Evolutionary conservation across 2,113 vertebrate species (phyloP).

Genomic region (Anthoscopus minutus): DNA sequence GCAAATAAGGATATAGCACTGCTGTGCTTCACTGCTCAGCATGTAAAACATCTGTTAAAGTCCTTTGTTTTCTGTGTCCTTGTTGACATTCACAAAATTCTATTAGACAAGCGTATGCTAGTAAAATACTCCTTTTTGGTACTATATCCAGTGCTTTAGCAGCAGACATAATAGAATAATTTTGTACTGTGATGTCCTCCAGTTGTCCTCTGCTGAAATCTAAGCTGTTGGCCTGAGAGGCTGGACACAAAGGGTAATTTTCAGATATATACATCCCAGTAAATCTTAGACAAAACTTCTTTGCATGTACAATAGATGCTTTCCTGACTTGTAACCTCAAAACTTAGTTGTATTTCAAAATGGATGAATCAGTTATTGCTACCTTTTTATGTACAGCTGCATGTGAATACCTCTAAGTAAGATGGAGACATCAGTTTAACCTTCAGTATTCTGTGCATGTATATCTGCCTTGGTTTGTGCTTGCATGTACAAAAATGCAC

Average conservation of each 20-base stretch:
- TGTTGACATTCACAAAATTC: constrained; percentile 20
- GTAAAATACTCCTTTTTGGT: constrained; percentile 8
- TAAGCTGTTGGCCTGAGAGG: background rate
- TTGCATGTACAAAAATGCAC: background rate
- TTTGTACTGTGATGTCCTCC: constrained; percentile 20
- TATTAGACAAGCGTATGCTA: background rate
- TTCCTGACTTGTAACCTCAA: constrained; percentile 13
- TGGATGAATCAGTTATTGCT: background rate
- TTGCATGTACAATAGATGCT: background rate
- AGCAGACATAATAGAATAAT: background rate
- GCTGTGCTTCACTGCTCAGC: background rate
- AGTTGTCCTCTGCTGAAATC: constrained; percentile 50
- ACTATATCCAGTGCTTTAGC: constrained; percentile 13
- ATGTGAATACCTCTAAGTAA: background rate
- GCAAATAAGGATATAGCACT: background rate
- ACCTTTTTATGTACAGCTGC: background rate
- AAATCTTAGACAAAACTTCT: constrained; percentile 18
- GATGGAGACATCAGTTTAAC: background rate
- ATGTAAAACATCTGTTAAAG: background rate
- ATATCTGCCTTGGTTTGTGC: background rate
- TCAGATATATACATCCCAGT: constrained; percentile 23
- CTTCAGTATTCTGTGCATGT: background rate
- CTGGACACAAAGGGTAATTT: constrained; percentile 49
- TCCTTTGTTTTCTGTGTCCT: background rate
- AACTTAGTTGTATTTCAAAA: background rate